Evolutionary conservation across 2,113 vertebrate genomes (phyloP).

Genomic region (Callocephalon fimbriatum): DNA sequence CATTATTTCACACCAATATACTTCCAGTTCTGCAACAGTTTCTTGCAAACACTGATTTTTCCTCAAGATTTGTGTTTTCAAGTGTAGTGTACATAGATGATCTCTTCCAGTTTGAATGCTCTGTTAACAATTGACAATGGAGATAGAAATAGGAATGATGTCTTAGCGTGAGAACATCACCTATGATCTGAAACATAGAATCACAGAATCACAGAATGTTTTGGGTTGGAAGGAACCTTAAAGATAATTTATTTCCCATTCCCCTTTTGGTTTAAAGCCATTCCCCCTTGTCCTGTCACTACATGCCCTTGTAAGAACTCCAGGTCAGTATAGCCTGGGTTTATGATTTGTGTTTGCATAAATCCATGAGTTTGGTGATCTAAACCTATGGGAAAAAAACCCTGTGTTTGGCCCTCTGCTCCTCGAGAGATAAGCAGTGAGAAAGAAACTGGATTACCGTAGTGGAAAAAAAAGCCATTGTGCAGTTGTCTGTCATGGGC

Average conservation of each 20-base stretch:
- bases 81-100: neutral
- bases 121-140: neutral
- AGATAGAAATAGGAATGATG: neutral
- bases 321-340: neutral
- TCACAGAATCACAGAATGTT: neutral
- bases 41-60: neutral
- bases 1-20: neutral
- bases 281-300: neutral
- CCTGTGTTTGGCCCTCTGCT: neutral
- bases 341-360: neutral
- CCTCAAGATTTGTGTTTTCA: neutral
- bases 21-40: neutral
- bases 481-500: neutral
- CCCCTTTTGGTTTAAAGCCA: neutral
- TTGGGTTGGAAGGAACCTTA: neutral
- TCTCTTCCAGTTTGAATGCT: neutral
- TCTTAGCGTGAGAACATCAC: neutral
- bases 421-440: neutral
- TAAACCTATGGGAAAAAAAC: neutral
- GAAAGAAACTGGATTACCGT: neutral
- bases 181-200: neutral
- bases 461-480: neutral
- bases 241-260: neutral
- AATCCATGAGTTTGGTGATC: neutral
- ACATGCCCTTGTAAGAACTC: neutral